phyloP scores from a whole-genome alignment of 2,113 vertebrate species.

The Onychostruthus taczanowskii region DNA sequence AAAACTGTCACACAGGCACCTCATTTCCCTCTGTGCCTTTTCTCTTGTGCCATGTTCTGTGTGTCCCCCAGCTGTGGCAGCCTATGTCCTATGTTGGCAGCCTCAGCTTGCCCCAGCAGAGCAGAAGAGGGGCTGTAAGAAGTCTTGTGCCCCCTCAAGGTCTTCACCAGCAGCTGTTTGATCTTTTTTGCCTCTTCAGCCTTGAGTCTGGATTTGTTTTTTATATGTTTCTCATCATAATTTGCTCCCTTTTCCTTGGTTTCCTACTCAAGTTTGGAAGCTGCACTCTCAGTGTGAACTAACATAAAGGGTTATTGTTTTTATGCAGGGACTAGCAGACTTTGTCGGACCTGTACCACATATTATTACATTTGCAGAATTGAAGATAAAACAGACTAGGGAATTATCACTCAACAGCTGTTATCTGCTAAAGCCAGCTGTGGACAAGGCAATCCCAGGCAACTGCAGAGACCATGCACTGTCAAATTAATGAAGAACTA shows the following conservation, averaged over 20 bases:
- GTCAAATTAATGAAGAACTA: not conserved
- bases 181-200: not conserved
- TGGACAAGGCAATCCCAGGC: not conserved
- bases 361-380: not conserved
- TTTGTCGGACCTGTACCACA: not conserved
- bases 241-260: not conserved
- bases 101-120: not conserved
- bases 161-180: not conserved
- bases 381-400: not conserved
- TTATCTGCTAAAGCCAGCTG: not conserved
- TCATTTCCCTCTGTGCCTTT: not conserved
- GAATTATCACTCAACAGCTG: not conserved
- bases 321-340: not conserved
- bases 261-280: not conserved
- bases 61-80: not conserved
- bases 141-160: accelerated
- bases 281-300: not conserved
- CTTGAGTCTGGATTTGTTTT: accelerated
- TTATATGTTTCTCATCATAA: not conserved
- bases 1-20: not conserved
- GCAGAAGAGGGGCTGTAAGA: not conserved
- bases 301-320: not conserved
- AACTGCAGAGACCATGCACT: not conserved
- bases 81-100: accelerated
- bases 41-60: accelerated